Base-by-base conservation (phyloP, 2,797 vertebrate genomes). In the Myotis findleyi region DNA sequence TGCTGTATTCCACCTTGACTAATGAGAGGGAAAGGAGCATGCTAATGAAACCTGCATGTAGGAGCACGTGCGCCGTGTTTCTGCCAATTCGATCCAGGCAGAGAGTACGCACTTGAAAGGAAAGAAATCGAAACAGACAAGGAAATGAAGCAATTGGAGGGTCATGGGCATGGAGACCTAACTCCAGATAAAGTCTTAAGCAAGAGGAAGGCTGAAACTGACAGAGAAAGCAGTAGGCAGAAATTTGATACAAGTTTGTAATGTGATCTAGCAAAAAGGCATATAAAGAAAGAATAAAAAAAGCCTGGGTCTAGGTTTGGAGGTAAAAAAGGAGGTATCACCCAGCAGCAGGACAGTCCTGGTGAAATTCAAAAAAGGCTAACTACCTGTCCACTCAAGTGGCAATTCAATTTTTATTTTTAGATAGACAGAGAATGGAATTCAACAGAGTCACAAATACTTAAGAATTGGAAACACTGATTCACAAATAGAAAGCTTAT, bases 401-500 rank as follows among this genome's bases (percentile, higher is more conserved):
- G 16, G 47, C 21, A 76, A 89, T 64, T 14, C 1, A 86, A 51
- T 33, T 69, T 81, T 84, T 81, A 66, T 59, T 57, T 87, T 75
- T 44, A 92, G 59, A 59, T 0, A 91, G 79, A 69, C 16, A 71
- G 1, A 71, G 9, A 71, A 73, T 27, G 12, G 18, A 82, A 66
- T 92, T 89, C 68, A 59, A 68, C 14, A 90, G 8, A 88, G 53
- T 59, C 13, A 72, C 27, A 89, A 77, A 91, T 85, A 85, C 11
- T 57, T 41, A 69, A 66, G 57, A 86, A 89, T 84, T 10, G 75
- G 76, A 75, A 93, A 95, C 10, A 41, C 13, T 76, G 38, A 83
- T 23, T 89, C 57, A 82, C n/a, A 88, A 49, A 79, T 6, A 76
- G 51, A 94, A 96, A 94, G 44, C 9, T 59, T 44, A 47, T 21